phyloP scores from a whole-genome alignment of 2,888 invertebrate species.

The Temnothorax ravouxi region DNA sequence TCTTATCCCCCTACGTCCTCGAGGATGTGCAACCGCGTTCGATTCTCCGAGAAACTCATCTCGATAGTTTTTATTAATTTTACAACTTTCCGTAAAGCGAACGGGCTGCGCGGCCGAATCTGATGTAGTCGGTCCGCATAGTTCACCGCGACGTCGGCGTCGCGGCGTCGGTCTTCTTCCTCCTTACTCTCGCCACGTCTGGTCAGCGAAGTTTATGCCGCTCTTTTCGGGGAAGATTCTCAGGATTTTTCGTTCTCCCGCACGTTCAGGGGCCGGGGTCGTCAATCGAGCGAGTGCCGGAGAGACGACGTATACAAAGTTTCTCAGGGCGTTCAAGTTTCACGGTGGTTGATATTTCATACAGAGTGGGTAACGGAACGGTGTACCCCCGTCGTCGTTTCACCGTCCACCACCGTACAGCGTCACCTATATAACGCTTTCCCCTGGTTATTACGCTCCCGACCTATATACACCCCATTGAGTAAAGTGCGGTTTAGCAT shows the following conservation, averaged over 20 bases:
- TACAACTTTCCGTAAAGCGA: constrained; percentile 76
- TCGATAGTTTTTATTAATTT: constrained; percentile 75
- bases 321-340: constrained; percentile 86
- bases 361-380: constrained; percentile 83
- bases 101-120: neutral
- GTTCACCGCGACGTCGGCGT: constrained; percentile 63
- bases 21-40: neutral
- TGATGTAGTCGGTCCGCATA: constrained; percentile 74
- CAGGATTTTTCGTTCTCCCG: constrained; percentile 64
- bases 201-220: constrained; percentile 52
- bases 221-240: constrained; percentile 69
- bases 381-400: constrained; percentile 76
- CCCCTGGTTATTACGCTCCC: constrained; percentile 76
- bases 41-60: neutral
- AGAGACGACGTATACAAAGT: constrained; percentile 77
- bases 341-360: constrained; percentile 87
- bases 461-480: constrained; percentile 75
- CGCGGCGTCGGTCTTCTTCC: constrained; percentile 40
- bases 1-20: constrained; percentile 13
- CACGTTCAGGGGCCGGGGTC: constrained; percentile 47
- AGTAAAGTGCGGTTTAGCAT: constrained; percentile 85
- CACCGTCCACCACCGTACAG: constrained; percentile 74
- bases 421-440: constrained; percentile 82
- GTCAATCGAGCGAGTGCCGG: constrained; percentile 48
- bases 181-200: neutral